Percentiles rank a stretch among this genome's conserved stretches.
These are phyloP conservation scores for Periophthalmodon schlosseri DNA, from an alignment of 2,113 vertebrate genomes.

Conservation along the genomic window DNA sequence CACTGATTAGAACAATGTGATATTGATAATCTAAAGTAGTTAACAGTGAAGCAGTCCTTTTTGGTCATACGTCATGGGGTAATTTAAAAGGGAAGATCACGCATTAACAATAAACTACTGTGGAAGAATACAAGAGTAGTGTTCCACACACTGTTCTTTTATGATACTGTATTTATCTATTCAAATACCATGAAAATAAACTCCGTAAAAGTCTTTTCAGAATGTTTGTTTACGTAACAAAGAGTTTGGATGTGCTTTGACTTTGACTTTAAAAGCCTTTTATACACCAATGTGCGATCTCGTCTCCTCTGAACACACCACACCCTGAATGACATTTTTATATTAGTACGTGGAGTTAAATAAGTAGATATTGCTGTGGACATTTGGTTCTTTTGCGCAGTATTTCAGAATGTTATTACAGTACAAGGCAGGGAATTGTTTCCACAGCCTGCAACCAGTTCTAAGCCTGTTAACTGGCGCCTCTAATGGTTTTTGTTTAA, in stretches of 20 bases:
- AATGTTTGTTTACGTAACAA: no score
- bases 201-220: no score
- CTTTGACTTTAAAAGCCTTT: neutral
- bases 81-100: neutral
- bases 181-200: no score
- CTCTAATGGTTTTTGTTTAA: neutral
- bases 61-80: neutral
- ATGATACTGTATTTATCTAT: no score
- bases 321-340: no score
- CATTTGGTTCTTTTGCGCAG: neutral
- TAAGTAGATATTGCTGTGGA: neutral
- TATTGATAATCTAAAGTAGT: neutral
- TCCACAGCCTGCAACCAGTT: conserved; percentile 25
- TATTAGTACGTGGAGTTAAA: no score
- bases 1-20: neutral
- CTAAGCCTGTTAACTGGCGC: conserved; percentile 16
- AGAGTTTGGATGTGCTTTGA: no score
- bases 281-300: no score
- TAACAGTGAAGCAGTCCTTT: neutral
- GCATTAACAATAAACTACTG: no score
- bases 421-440: conserved; percentile 16
- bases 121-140: no score
- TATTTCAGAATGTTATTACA: conserved; percentile 21
- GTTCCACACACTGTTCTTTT: no score
- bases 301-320: no score